Evolutionary conservation across 1,140 invertebrate genomes (phyloP), one percentile per base, ranked within the genome.

Genomic region (Heterodera schachtii): DNA sequence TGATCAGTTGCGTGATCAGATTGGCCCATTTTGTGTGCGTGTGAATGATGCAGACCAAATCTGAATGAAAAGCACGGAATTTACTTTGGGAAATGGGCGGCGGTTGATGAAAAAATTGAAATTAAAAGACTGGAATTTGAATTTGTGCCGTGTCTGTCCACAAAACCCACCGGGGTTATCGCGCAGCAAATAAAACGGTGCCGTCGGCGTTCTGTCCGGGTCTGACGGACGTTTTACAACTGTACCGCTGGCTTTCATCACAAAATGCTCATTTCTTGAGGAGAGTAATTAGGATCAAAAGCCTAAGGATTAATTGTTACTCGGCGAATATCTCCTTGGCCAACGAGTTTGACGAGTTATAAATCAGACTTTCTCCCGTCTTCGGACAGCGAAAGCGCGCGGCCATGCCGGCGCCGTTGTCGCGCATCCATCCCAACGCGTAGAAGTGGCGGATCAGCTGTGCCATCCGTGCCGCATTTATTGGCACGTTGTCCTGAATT

Each of bases 321-420:
- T 70, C 19, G 67, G n/a, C 8, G 11, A 70, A 70, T 70, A 70
- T 70, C 67, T 70, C 67, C n/a, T 70, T 70, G 67, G 67, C 67
- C 67, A 70, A n/a, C 67, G 67, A 70, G 41, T 70, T 70, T 11
- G 67, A 70, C 9, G 67, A 70, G 67, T 70, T 70, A 11, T 16
- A n/a, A 70, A 70, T 70, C 5, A 21, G 8, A 43, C 67, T 70
- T 43, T 70, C 8, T 11, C 67, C 67, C 1, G 9, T 70, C 8
- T 70, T 43, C 67, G n/a, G 21, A 43, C 41, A 21, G 9, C 67
- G 9, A n/a, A 70, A 31, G 4, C 67, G 67, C 2, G 41, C 19
- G 5, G 67, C 67, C 84, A 98, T 96, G 73, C 96, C 96, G 67
- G 96, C 96, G 21, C 83, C 93, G 93, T 81, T 94, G 95, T 57